Conservation (phyloP, 2,797 vertebrate species). For the Siniperca obscura region DNA sequence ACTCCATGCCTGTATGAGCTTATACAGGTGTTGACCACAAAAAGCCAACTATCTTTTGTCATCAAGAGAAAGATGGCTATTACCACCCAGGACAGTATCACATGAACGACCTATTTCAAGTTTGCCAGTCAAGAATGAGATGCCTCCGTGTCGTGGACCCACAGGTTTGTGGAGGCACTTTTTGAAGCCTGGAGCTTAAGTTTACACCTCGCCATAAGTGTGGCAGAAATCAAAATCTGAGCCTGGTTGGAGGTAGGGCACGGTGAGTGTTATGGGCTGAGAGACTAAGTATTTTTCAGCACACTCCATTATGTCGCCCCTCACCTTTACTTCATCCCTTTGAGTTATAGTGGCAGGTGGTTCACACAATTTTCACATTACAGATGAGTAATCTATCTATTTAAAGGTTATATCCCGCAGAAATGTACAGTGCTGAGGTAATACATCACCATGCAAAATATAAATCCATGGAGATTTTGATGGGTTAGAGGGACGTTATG, state of each 20-base stretch:
- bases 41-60: not conserved
- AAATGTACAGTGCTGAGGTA: not conserved
- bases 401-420: not conserved
- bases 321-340: not conserved
- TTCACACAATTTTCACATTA: not conserved
- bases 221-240: not conserved
- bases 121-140: not conserved
- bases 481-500: not conserved
- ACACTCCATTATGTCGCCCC: not conserved
- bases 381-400: not conserved
- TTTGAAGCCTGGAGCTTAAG: not conserved
- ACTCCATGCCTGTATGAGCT: no score
- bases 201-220: no score
- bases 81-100: not conserved
- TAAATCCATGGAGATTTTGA: not conserved
- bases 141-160: not conserved
- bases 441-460: not conserved
- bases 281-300: not conserved
- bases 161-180: no score
- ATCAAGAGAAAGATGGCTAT: not conserved
- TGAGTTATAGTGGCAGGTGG: no score
- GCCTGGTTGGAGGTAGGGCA: not conserved
- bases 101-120: not conserved
- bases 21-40: not conserved
- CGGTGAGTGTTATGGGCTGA: no score